Evolutionary conservation across 2,888 invertebrate species (phyloP).

Genomic region (Volucella inanis): DNA sequence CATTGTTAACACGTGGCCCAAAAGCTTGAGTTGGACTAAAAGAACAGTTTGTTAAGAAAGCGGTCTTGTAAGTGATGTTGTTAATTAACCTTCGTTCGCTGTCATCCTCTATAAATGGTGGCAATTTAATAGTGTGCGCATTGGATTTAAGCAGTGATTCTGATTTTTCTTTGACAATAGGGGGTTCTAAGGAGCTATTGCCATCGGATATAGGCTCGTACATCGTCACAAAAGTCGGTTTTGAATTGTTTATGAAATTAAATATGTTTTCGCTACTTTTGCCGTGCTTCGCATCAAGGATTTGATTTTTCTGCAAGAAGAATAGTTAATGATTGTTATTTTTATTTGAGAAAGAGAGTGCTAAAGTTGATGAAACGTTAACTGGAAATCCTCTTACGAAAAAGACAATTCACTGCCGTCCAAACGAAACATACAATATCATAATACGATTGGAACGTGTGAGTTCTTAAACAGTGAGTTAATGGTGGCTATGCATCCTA

Average conservation of each 20-base stretch:
- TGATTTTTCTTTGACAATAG: constrained; percentile 24
- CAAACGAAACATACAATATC: too few species aligned
- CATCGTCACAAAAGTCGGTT: constrained; percentile 31
- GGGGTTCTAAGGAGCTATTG: constrained; percentile 7
- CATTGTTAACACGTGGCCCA: constrained; percentile 84
- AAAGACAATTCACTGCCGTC: neutral
- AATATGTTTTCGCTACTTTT: constrained; percentile 64
- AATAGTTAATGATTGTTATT: neutral
- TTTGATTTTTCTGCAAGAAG: constrained; percentile 37
- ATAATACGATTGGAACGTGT: too few species aligned
- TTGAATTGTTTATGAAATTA: constrained; percentile 51
- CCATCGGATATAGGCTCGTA: constrained; percentile 11
- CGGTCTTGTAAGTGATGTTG: neutral
- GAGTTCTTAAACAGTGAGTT: too few species aligned
- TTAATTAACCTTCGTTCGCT: constrained; percentile 77
- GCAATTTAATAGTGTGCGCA: constrained; percentile 77
- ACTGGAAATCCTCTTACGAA: neutral
- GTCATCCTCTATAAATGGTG: constrained; percentile 80
- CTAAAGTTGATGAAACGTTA: neutral
- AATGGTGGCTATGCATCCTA: too few species aligned
- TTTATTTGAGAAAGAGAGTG: neutral
- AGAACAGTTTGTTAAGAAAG: neutral
- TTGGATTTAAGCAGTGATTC: constrained; percentile 75
- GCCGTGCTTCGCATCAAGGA: constrained; percentile 28
- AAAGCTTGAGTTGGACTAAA: constrained; percentile 83